Conservation (phyloP, 1,140 invertebrate genomes). For the Euschistus heros region DNA sequence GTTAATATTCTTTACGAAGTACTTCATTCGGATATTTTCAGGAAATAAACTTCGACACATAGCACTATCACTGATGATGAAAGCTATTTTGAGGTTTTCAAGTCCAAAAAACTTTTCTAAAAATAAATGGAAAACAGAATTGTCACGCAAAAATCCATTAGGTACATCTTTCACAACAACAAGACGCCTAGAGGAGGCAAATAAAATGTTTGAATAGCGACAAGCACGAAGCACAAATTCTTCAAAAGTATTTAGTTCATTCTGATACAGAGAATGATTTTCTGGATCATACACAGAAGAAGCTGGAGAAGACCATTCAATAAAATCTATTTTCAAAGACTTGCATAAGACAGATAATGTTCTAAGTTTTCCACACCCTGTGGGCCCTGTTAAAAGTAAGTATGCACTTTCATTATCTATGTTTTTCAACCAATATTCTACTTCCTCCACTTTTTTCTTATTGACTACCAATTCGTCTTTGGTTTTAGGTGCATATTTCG, state of each 20-base stretch:
- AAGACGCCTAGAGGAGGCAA: background rate
- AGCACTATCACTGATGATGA: constrained; percentile 19
- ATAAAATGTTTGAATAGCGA: constrained; percentile 20
- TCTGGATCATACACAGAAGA: background rate
- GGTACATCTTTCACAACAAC: constrained; percentile 24
- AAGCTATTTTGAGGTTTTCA: constrained; percentile 8
- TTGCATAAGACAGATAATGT: constrained; percentile 22
- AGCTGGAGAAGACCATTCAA: constrained; percentile 18
- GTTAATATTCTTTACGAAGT: constrained; percentile 10
- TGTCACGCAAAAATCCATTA: constrained; percentile 18
- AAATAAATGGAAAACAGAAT: constrained; percentile 19
- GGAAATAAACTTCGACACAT: constrained; percentile 17
- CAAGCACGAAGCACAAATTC: constrained; percentile 20
- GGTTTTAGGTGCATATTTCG: background rate
- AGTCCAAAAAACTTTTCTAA: background rate
- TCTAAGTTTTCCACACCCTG: constrained; percentile 23
- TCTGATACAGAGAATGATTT: background rate
- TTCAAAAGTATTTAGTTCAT: constrained; percentile 18
- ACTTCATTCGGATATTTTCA: constrained; percentile 6
- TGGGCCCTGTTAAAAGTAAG: constrained; percentile 20
- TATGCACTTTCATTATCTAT: constrained; percentile 4
- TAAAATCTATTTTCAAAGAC: constrained; percentile 15
- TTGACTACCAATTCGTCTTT: constrained; percentile 18
- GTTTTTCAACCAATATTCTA: constrained; percentile 21
- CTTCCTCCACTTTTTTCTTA: constrained; percentile 25